Base-by-base conservation (phyloP, 2,888 invertebrate species). In the Tinea pellionella region DNA sequence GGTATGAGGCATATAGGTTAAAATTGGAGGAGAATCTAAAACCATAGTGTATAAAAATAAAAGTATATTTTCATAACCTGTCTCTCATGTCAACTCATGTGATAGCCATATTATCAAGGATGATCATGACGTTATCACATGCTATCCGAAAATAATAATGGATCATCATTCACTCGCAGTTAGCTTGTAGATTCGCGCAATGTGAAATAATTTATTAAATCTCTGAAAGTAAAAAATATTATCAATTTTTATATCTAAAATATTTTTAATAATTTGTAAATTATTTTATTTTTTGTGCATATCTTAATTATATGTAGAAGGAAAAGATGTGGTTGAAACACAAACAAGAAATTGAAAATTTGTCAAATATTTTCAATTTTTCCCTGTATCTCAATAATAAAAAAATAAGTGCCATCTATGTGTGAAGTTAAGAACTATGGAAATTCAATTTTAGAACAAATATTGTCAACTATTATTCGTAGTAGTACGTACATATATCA, bases 401-500 rank as follows among this genome's bases (percentile, higher is more conserved):
- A n/a, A n/a, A n/a, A n/a, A n/a, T n/a, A n/a, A 47, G 9, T 15
- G 47, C 47, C 47, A 47, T 47, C 47, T 47, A 47, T 47, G 47
- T 47, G n/a, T 47, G 1, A 15, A 47, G 7, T 2, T 13, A 8
- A 13, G 9, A 4, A 47, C 47, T 47, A 16, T 9, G 9, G 9
- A 2, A n/a, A 37, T 4, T 30, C n/a, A 37, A 37, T 37, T 24
- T 24, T 37, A 37, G 9, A 12, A n/a, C 9, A 9, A 37, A 9
- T 24, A 2, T n/a, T 16, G 15, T 16, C 15, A 15, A 4, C 8
- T 47, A 47, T 7, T 15, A 15, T 47, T n/a, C 2, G 16, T 15
- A 4, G 15, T 47, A 47, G 47, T 47, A 16, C 16, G 1, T 2
- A 8, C 8, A 8, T 15, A n/a, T 15, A 15, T 16, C n/a, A 15